A percentile compares a stretch with the other conserved stretches of the same genome.
Conservation (phyloP, 2,888 invertebrate genomes). For the Clunio marinus region DNA sequence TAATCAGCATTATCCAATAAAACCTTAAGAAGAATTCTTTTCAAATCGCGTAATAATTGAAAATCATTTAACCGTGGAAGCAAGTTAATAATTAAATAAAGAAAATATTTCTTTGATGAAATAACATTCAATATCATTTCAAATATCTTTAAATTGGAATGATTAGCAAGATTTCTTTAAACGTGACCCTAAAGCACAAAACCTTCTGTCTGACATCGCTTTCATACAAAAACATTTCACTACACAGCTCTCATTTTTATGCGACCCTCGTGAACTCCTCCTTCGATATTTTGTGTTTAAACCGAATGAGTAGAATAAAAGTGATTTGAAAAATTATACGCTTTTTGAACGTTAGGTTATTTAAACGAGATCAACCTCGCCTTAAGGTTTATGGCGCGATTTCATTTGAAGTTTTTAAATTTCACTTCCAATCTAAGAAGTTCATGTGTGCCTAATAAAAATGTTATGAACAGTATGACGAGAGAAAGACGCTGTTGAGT, state of each 20-base stretch:
- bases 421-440: neutral
- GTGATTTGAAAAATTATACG: conserved; percentile 8
- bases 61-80: neutral
- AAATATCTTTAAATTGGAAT: neutral
- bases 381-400: no score
- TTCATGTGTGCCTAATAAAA: conserved; percentile 7
- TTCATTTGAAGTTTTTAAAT: neutral
- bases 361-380: conserved; percentile 7
- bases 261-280: conserved; percentile 19
- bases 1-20: neutral
- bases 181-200: no score
- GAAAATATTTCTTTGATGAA: no score
- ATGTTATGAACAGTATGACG: conserved; percentile 37
- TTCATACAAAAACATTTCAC: neutral
- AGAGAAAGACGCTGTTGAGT: conserved; percentile 36
- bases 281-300: conserved; percentile 39
- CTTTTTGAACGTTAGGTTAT: neutral
- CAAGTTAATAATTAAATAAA: neutral
- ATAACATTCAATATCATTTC: neutral
- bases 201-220: no score
- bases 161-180: neutral
- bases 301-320: conserved; percentile 25
- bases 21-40: neutral
- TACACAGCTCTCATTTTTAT: neutral
- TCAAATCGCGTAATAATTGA: neutral